Conservation (phyloP, 2,113 vertebrate genomes). For the Ivindomyrus marchei region DNA sequence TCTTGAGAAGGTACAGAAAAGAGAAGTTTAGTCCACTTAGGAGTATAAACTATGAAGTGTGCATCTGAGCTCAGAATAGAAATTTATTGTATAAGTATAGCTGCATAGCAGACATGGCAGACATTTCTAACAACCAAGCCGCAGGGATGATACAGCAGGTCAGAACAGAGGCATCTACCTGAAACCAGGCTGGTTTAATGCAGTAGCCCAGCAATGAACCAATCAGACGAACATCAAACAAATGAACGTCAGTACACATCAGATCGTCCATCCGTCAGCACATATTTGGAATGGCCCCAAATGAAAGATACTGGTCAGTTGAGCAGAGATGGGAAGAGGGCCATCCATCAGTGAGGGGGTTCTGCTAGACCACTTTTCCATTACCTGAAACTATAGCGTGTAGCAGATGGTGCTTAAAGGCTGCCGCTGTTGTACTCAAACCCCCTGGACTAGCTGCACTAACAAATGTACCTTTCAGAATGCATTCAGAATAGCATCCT, state of each 20-base stretch:
- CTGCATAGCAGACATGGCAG: not conserved
- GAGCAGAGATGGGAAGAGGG: not conserved
- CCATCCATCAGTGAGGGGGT: not conserved
- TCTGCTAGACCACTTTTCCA: not conserved
- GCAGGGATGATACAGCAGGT: not conserved
- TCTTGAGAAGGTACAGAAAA: not conserved
- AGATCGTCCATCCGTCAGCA: not conserved
- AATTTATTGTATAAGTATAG: not conserved
- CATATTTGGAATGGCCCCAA: not conserved
- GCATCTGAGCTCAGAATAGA: not conserved
- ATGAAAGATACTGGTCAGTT: not conserved
- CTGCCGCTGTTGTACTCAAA: not conserved
- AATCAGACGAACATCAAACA: not conserved
- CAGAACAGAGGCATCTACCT: not conserved
- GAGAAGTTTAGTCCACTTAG: not conserved
- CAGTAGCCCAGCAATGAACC: not conserved
- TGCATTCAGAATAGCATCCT: not conserved
- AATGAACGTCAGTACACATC: not conserved
- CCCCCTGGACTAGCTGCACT: not conserved
- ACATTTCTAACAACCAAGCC: not conserved
- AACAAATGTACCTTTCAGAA: not conserved
- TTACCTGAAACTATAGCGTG: not conserved
- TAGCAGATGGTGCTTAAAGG: conserved; percentile 6
- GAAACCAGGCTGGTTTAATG: not conserved
- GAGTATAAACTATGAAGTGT: not conserved